These are phyloP conservation scores for Tragopan temminckii DNA, from an alignment of 2,797 vertebrate genomes.

Conservation along the genomic window DNA sequence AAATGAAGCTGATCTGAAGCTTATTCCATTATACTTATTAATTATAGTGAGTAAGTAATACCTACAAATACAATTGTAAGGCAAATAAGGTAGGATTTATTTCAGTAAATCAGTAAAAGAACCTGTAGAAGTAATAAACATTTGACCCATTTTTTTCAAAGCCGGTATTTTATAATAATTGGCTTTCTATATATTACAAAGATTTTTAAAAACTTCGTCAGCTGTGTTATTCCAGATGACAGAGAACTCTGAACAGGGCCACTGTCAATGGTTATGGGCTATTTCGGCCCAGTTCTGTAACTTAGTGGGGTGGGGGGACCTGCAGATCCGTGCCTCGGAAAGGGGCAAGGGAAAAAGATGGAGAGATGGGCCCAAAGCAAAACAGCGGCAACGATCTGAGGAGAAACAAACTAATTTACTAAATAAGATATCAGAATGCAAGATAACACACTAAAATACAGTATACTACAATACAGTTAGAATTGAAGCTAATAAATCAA, in stretches of 20 bases:
- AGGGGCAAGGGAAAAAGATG: too few species aligned
- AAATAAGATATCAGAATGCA: too few species aligned
- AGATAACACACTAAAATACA: too few species aligned
- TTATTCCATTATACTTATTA: neutral
- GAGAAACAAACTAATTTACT: too few species aligned
- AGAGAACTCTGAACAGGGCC: neutral
- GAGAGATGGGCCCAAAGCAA: too few species aligned
- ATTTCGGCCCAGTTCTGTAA: too few species aligned
- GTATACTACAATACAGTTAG: too few species aligned
- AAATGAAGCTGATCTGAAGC: neutral
- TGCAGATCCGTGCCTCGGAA: too few species aligned
- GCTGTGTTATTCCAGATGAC: neutral
- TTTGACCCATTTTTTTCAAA: neutral
- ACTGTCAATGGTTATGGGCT: too few species aligned
- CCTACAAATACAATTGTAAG: neutral
- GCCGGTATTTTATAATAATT: neutral
- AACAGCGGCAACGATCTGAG: too few species aligned
- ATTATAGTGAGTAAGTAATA: neutral
- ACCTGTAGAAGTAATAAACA: neutral
- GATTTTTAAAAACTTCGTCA: neutral
- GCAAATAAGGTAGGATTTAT: neutral
- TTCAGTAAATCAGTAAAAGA: neutral
- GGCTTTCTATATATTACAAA: neutral
- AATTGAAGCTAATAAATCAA: too few species aligned
- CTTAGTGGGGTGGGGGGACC: too few species aligned